A percentile compares a stretch with the other conserved stretches of the same genome.
Evolutionary conservation across 1,140 invertebrate species (phyloP).

Genomic region (Chionoecetes opilio): DNA sequence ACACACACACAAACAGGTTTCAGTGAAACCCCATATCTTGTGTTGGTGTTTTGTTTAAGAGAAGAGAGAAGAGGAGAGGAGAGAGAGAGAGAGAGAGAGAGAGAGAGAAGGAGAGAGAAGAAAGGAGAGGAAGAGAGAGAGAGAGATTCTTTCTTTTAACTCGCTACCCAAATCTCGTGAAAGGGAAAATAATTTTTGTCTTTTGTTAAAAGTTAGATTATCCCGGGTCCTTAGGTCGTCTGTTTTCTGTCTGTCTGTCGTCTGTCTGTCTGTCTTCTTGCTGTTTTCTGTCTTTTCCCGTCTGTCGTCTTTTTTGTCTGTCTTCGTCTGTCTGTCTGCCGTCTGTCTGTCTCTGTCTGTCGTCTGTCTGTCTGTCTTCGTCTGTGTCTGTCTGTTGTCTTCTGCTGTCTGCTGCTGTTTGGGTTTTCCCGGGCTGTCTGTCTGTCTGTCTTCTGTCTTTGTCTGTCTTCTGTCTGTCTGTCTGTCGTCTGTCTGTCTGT

Average conservation of each 20-base stretch:
- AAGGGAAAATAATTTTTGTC: not conserved
- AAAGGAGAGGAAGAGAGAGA: constrained; percentile 40
- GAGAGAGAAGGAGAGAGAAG: constrained; percentile 43
- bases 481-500: not conserved
- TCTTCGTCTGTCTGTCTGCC: too few relatives aligned
- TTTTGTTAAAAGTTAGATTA: not conserved
- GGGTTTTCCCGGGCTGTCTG: too few relatives aligned
- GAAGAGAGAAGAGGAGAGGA: not conserved
- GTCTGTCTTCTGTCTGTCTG: not conserved
- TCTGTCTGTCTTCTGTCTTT: not conserved
- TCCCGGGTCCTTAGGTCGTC: too few relatives aligned
- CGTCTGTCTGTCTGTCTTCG: too few relatives aligned
- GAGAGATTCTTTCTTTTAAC: not conserved
- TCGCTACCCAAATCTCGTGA: not conserved
- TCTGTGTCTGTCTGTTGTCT: too few relatives aligned
- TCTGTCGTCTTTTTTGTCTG: too few relatives aligned
- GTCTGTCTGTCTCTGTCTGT: too few relatives aligned
- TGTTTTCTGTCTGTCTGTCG: too few relatives aligned
- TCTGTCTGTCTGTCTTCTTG: too few relatives aligned
- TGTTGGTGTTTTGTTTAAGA: not conserved
- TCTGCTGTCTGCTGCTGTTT: not conserved
- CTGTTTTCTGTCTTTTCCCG: too few relatives aligned
- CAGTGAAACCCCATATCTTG: not conserved
- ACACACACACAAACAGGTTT: constrained; percentile 7
- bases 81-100: constrained; percentile 43